Conservation (phyloP, 2,113 vertebrate species). For the Podarcis cretensis region DNA sequence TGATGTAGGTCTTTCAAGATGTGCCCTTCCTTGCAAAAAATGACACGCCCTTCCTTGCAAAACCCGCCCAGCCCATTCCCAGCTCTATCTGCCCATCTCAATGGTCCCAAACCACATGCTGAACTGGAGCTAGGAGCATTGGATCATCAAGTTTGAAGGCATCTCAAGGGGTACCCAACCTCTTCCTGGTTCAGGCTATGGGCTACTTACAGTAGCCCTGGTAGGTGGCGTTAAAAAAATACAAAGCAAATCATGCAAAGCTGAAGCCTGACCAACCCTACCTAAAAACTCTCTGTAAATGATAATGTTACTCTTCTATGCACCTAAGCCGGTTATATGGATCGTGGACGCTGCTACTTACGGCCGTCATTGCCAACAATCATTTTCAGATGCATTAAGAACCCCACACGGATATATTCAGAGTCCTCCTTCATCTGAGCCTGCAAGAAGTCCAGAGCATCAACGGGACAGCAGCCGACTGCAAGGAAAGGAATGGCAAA, state of each 20-base stretch:
- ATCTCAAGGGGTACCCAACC: too few species aligned
- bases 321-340: background rate
- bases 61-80: background rate
- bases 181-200: too few species aligned
- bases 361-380: background rate
- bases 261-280: background rate
- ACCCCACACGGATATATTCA: background rate
- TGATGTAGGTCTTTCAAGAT: too few species aligned
- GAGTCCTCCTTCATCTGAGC: background rate
- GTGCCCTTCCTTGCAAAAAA: too few species aligned
- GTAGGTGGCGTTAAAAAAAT: background rate
- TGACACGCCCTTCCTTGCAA: background rate
- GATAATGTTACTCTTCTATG: background rate
- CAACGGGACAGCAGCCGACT: conserved; percentile 12
- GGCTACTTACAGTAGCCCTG: too few species aligned
- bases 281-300: background rate
- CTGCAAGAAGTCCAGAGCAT: conserved; percentile 18
- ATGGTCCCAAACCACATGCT: too few species aligned
- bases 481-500: background rate
- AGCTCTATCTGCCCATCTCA: too few species aligned
- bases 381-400: conserved; percentile 4
- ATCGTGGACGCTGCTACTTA: background rate
- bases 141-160: too few species aligned
- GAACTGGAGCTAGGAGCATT: too few species aligned
- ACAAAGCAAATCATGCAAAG: background rate